A percentile compares a stretch with the other conserved stretches of the same genome.
These are phyloP conservation scores for Corythornis leucogaster DNA, from an alignment of 2,797 vertebrate species.

Conservation along the genomic window DNA sequence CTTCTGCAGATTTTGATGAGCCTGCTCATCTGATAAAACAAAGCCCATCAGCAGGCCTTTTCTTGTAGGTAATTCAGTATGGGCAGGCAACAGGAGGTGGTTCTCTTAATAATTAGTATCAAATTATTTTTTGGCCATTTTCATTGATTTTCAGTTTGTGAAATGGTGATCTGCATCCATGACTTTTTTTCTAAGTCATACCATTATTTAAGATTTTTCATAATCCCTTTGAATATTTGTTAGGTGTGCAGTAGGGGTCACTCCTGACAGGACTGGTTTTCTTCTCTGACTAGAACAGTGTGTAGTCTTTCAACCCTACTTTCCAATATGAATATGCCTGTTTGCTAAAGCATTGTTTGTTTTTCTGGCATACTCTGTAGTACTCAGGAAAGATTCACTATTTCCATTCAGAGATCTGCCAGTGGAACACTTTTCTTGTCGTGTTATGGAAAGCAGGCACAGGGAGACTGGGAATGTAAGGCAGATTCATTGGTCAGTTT, in stretches of 20 bases:
- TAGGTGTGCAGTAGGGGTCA: fast-evolving
- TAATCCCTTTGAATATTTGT: background rate
- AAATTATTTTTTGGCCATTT: background rate
- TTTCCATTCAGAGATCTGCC: slow-evolving; percentile 1
- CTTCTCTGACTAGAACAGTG: background rate
- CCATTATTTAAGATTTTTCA: background rate
- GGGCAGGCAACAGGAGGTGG: background rate
- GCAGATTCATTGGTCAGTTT: background rate
- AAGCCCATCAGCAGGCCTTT: background rate
- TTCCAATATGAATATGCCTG: background rate
- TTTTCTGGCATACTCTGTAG: background rate
- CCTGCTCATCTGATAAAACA: background rate
- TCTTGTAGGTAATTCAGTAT: background rate
- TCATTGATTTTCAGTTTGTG: background rate
- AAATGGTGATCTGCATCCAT: background rate
- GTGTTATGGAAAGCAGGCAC: background rate
- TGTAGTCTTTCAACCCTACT: background rate
- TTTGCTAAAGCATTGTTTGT: slow-evolving; percentile 30
- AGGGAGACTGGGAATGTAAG: background rate
- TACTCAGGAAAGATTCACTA: background rate
- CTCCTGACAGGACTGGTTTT: background rate
- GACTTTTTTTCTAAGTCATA: background rate
- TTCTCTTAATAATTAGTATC: background rate
- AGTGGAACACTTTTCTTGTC: background rate
- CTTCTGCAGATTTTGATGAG: background rate